Evolutionary conservation across 2,113 vertebrate genomes (phyloP).

Genomic region (Clarias macrocephalus): DNA sequence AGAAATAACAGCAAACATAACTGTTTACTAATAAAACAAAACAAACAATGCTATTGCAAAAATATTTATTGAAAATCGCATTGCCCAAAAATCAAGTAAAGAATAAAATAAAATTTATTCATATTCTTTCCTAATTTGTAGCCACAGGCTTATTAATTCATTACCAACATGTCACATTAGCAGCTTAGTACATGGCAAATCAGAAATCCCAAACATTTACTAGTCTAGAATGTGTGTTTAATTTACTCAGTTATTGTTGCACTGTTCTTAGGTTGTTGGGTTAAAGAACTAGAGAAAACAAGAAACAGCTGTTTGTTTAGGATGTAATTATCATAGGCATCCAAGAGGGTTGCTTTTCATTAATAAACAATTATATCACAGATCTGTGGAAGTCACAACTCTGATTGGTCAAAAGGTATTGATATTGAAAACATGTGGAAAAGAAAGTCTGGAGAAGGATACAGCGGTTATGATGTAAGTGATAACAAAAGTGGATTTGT

Average conservation of each 20-base stretch:
- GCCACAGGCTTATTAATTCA: neutral
- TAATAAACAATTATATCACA: neutral
- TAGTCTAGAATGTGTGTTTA: neutral
- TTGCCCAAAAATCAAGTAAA: too few species aligned
- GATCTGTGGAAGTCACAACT: neutral
- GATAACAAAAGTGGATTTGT: neutral
- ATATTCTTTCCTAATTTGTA: neutral
- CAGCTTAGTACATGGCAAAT: neutral
- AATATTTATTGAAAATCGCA: too few species aligned
- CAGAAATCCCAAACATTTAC: neutral
- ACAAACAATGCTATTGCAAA: too few species aligned
- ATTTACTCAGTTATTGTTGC: neutral
- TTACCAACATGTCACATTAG: neutral
- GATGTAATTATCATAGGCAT: neutral
- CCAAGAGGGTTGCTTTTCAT: neutral
- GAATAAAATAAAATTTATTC: too few species aligned
- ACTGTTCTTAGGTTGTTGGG: neutral
- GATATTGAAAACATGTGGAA: neutral
- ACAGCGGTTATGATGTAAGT: neutral
- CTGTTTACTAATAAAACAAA: too few species aligned
- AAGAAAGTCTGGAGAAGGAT: neutral
- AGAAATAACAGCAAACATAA: too few species aligned
- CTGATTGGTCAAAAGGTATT: neutral
- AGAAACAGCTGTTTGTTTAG: neutral
- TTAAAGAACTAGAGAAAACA: neutral